phyloP scores from a whole-genome alignment of 2,888 invertebrate genomes.

The Eurois occulta region DNA sequence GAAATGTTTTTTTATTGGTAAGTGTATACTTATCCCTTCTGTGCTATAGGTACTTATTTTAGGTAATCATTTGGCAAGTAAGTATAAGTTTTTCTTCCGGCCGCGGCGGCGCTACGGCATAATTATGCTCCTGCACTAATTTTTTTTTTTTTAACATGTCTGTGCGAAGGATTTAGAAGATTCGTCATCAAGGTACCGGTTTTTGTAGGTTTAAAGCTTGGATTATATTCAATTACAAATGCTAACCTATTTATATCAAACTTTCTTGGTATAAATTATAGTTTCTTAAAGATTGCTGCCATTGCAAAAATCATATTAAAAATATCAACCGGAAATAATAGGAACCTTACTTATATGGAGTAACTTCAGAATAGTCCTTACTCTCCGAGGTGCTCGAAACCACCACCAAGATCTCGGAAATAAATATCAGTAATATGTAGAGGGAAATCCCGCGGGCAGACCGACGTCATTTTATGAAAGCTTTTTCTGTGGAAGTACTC shows the following conservation, averaged over 20 bases:
- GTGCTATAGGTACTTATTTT: background rate
- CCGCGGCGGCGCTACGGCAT: background rate
- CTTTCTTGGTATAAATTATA: background rate
- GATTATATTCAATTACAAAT: conserved; percentile 8
- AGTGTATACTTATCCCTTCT: background rate
- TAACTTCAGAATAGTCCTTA: background rate
- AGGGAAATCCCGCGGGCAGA: background rate
- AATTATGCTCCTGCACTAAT: conserved; percentile 18
- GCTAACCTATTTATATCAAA: background rate
- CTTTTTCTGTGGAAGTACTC: background rate
- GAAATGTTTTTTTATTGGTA: conserved; percentile 14
- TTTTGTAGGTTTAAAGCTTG: conserved; percentile 18
- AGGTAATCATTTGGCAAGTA: background rate
- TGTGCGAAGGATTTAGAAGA: conserved; percentile 71
- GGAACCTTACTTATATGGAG: background rate
- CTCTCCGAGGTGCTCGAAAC: background rate
- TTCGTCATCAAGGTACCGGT: conserved; percentile 44
- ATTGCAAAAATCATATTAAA: background rate
- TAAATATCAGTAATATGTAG: no score
- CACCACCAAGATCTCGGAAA: background rate
- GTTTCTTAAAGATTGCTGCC: conserved; percentile 12
- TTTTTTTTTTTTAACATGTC: conserved; percentile 70
- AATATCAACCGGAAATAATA: background rate
- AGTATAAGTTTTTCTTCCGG: background rate
- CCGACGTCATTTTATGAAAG: background rate